These are phyloP conservation scores for Microtus pennsylvanicus DNA, from an alignment of 2,113 vertebrate species.

Conservation along the genomic window DNA sequence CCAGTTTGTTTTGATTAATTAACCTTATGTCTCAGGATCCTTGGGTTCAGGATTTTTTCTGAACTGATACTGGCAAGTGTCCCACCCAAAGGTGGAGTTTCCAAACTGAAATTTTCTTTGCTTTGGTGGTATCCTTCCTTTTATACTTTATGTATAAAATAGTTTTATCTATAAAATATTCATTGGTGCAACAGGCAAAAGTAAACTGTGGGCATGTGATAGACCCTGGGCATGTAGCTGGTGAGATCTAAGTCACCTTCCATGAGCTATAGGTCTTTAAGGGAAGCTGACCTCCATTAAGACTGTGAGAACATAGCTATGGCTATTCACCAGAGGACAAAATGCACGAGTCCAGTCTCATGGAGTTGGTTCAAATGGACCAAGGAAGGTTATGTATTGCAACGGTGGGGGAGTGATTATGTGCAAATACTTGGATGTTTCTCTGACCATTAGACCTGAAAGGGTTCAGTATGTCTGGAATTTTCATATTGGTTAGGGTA, in stretches of 20 bases:
- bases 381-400: background rate
- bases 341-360: fast-evolving
- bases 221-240: fast-evolving
- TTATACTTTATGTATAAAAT: background rate
- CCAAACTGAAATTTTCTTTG: background rate
- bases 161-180: background rate
- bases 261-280: background rate
- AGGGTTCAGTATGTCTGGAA: background rate
- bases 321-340: background rate
- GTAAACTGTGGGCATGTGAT: background rate
- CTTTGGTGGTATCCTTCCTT: background rate
- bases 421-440: background rate
- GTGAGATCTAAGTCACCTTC: background rate
- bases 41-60: background rate
- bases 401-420: fast-evolving
- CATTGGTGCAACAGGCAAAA: background rate
- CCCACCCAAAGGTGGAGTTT: background rate
- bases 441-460: background rate
- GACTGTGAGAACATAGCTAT: background rate
- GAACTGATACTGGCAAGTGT: background rate
- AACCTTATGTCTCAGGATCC: slow-evolving; percentile 62
- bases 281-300: background rate
- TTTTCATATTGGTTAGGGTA: background rate
- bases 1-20: slow-evolving; percentile 77
- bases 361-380: background rate